Conservation (phyloP, 2,113 vertebrate genomes). For the Addax nasomaculatus region DNA sequence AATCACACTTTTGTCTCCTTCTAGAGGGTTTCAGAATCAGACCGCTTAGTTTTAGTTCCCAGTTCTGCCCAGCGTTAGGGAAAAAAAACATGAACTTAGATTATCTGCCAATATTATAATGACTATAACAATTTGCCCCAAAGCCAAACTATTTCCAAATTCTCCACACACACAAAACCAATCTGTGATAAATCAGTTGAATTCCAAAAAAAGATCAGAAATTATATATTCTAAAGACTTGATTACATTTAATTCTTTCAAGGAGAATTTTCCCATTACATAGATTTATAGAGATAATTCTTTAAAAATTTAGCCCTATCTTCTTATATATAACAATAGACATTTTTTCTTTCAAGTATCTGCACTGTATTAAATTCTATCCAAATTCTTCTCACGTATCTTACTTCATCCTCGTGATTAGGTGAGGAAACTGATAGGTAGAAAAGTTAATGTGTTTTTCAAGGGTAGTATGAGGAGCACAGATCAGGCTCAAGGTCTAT, state of each 20-base stretch:
- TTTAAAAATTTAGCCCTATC: background rate
- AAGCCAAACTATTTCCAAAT: slow-evolving; percentile 7
- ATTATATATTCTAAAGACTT: background rate
- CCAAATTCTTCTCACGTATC: background rate
- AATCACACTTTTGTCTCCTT: background rate
- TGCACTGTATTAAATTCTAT: background rate
- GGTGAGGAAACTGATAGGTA: background rate
- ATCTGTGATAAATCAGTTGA: background rate
- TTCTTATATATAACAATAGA: background rate
- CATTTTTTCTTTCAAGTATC: background rate
- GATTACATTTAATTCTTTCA: background rate
- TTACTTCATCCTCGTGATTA: background rate
- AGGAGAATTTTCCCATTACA: background rate
- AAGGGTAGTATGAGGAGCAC: background rate
- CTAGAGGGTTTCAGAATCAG: background rate
- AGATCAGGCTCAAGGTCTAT: background rate
- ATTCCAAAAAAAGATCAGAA: background rate
- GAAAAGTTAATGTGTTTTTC: background rate
- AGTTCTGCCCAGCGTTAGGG: background rate
- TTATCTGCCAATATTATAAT: background rate
- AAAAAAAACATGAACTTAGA: background rate
- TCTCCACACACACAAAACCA: background rate
- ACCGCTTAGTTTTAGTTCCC: background rate
- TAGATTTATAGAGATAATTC: background rate
- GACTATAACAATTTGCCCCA: background rate